Conservation (phyloP, 2,797 vertebrate species). For the Cottoperca gobio region DNA sequence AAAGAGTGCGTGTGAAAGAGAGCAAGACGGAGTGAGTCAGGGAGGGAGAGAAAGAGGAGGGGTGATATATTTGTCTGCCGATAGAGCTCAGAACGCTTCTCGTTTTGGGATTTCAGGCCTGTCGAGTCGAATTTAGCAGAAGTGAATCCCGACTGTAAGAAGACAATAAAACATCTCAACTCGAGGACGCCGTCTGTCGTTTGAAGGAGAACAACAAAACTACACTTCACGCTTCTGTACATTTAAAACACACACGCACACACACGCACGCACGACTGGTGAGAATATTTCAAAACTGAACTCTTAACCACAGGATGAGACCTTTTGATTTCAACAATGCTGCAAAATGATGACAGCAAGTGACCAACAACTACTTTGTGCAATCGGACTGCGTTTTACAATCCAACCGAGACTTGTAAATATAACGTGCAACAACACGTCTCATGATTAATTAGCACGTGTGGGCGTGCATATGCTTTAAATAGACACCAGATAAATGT, state of each 20-base stretch:
- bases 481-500: too few species aligned
- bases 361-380: too few species aligned
- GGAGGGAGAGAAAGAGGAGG: conserved; percentile 22
- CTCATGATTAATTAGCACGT: too few species aligned
- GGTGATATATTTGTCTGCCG: conserved; percentile 52
- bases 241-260: not conserved
- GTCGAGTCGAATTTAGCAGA: conserved; percentile 50
- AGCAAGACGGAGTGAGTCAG: conserved; percentile 8
- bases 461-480: too few species aligned
- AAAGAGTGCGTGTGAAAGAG: conserved; percentile 41
- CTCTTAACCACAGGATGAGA: not conserved
- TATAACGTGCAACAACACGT: too few species aligned
- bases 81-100: conserved; percentile 55
- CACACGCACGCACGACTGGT: too few species aligned
- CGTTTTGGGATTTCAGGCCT: conserved; percentile 32
- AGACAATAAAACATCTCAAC: conserved; percentile 49
- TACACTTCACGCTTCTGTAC: conserved; percentile 12
- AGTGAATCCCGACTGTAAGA: conserved; percentile 56
- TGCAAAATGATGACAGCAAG: not conserved
- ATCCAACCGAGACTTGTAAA: too few species aligned
- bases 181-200: conserved; percentile 38
- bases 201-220: conserved; percentile 8
- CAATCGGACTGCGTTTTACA: too few species aligned
- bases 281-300: too few species aligned
- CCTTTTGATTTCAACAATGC: not conserved